A percentile compares a stretch with the other conserved stretches of the same genome.
These are phyloP conservation scores for Pristionchus japonicus DNA, from an alignment of 2,888 invertebrate genomes.

Conservation along the genomic window DNA sequence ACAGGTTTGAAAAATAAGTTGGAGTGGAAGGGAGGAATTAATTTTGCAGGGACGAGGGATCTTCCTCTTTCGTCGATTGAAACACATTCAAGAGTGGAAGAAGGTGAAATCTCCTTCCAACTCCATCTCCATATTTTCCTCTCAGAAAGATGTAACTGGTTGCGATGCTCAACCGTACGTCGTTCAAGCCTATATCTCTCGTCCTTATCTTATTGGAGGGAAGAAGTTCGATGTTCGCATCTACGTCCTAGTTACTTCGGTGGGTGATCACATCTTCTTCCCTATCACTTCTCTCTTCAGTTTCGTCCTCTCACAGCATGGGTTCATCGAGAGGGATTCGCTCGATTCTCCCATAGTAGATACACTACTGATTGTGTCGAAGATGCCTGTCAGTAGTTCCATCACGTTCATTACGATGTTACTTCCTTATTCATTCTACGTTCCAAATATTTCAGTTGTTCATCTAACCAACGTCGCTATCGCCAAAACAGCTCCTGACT, in stretches of 20 bases:
- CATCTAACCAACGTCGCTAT: constrained; percentile 81
- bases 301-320: constrained; percentile 87
- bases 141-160: constrained; percentile 61
- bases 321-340: constrained; percentile 86
- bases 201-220: constrained; percentile 81
- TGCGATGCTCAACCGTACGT: constrained; percentile 77
- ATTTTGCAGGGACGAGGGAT: constrained; percentile 77
- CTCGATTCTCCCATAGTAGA: constrained; percentile 80
- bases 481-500: constrained; percentile 84
- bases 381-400: constrained; percentile 78
- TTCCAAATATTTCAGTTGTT: constrained; percentile 58
- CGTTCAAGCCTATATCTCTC: constrained; percentile 80
- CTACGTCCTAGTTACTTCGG: constrained; percentile 80
- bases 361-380: constrained; percentile 80
- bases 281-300: constrained; percentile 77
- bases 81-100: constrained; percentile 79
- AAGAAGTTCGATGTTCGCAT: constrained; percentile 82
- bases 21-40: neutral
- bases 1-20: constrained; percentile 77
- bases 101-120: too few species aligned
- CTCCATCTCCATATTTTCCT: neutral
- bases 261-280: constrained; percentile 46
- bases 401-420: too few species aligned
- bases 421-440: neutral
- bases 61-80: constrained; percentile 80